Evolutionary conservation across 2,888 invertebrate genomes (phyloP), one percentile per base, ranked within the genome.

Genomic region (Herminia tarsipennalis): DNA sequence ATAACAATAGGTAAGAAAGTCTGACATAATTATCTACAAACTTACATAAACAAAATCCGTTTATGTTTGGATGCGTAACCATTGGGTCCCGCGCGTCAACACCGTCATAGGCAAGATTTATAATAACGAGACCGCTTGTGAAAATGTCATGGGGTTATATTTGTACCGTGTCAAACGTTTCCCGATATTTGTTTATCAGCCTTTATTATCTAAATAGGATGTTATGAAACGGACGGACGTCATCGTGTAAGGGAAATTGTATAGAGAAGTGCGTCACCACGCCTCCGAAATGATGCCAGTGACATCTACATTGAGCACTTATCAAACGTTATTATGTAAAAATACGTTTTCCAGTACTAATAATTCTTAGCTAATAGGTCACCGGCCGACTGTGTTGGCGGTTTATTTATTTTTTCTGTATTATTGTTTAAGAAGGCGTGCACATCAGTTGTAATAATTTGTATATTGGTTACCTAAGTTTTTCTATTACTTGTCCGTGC

Each of bases 171-270:
- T 66, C 66, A 58, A 69, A 73, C 64, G 43, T 53, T 66, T 66
- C 55, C 66, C 62, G 60, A 65, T 73, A 71, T 71, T 74, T 76
- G 73, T 77, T 81, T 81, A 81, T 81, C 81, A 64, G 60, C 43
- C 57, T 69, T 57, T 79, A 77, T 79, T 82, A 84, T 84, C 79
- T 81, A 76, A 81, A 81, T 80, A 71, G 70, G 69, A 73, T 73
- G 75, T 87, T 83, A 83, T 72, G 77, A 78, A 80, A 78, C 70
- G 50, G 49, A 52, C 62, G 62, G 69, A 81, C 83, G 86, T 84
- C 83, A 83, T 74, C 60, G 61, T 56, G 61, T 62, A 67, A 69
- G 66, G 69, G 70, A 77, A 76, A 73, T 70, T 63, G 60, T 57
- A 49, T 50, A 60, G 53, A 56, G 40, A 64, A 76, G 61, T 83